A percentile compares a stretch with the other conserved stretches of the same genome.
These are phyloP conservation scores for Ameiurus melas DNA, from an alignment of 2,113 vertebrate species.

Conservation along the genomic window DNA sequence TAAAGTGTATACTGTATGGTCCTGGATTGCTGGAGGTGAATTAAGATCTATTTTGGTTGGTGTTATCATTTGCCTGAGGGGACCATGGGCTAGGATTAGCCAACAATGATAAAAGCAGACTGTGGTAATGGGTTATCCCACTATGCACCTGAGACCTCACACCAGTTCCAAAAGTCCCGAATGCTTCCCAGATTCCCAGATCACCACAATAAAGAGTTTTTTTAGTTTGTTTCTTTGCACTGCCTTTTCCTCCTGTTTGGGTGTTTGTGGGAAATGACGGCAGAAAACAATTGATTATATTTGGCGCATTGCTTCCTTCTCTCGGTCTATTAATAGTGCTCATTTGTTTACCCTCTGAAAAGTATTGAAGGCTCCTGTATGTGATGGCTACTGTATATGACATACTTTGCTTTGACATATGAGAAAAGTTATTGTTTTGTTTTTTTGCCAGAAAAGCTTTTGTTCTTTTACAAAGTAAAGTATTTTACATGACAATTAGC, in stretches of 20 bases:
- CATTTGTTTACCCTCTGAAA: constrained; percentile 22
- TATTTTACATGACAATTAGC: neutral
- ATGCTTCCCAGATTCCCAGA: neutral
- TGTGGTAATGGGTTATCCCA: constrained; percentile 27
- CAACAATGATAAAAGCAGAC: constrained; percentile 21
- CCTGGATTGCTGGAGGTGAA: neutral
- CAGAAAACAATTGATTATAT: constrained; percentile 53
- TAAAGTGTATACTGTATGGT: constrained; percentile 20
- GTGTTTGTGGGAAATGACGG: constrained; percentile 41
- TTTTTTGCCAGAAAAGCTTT: constrained; percentile 4
- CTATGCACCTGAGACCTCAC: constrained; percentile 27
- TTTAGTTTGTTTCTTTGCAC: constrained; percentile 19
- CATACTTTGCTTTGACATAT: neutral
- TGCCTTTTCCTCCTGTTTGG: constrained; percentile 14
- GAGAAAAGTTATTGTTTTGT: neutral
- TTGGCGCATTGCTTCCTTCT: constrained; percentile 40
- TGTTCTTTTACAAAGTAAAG: neutral
- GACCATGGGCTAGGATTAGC: constrained; percentile 12
- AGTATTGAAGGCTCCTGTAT: constrained; percentile 23
- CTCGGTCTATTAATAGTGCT: constrained; percentile 49
- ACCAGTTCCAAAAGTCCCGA: neutral
- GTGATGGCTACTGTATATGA: too few relatives aligned
- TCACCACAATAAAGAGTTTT: constrained; percentile 32
- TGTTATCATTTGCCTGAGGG: constrained; percentile 16
- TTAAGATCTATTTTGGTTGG: constrained; percentile 41